Base-by-base conservation (phyloP, 2,797 vertebrate species). In the Lerista edwardsae region DNA sequence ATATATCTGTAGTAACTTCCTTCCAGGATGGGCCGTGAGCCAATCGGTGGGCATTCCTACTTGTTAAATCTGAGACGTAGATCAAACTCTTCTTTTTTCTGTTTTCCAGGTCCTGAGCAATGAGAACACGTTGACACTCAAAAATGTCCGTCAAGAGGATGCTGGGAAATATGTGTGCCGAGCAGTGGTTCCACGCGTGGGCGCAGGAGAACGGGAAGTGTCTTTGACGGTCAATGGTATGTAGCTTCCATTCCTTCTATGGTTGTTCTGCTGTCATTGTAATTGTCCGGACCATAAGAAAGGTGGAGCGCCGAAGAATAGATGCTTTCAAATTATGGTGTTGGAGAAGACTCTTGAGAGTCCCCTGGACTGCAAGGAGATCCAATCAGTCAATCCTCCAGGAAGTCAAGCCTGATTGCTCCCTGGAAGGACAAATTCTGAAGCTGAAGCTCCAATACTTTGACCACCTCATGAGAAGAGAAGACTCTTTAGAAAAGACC, bases 111-210 rank as follows among this genome's bases (percentile, higher is more conserved):
- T 99, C 84, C 96, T 99, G 79, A 99, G 99, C 96, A 99, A 99
- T 0, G 98, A 99, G 77, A 99, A 99, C 95, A 97, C 98, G 85
- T 94, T 99, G 94, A 98, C 97, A 0, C 95, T 99, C 88, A 99
- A 98, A 94, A 97, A 97, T 0, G 99, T 99, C 64, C 97, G 97
- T 44, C 99, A 99, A 91, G 98, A 99, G 84, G 99, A 99, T 1
- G 98, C 99, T 1, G 99, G 99, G 92, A 99, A 99, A 91, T 99
- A 99, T 0, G 97, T 99, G 44, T 99, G 99, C 90, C 95, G 98
- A 0, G 99, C 99, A 0, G 98, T 99, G 84, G 99, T 99, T 31
- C 98, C 98, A 0, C 97, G 98, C 2, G 98, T 99, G 0, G 98
- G 98, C 15, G 98, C 97, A 0, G 98, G 98, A 0, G 98, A 99